Conservation (phyloP, 2,113 vertebrate genomes). For the Cnemophilus loriae region DNA sequence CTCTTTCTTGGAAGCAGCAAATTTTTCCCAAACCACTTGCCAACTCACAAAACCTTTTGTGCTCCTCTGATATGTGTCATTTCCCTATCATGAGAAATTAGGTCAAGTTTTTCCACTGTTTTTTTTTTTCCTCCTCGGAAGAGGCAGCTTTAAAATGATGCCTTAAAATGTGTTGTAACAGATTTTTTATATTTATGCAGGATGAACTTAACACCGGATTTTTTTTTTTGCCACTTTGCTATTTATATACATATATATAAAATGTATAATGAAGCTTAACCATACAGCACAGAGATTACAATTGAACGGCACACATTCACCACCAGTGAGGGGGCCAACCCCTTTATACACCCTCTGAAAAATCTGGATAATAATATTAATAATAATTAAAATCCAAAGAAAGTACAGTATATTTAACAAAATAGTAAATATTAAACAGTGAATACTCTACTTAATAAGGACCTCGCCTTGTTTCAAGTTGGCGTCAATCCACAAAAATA, state of each 20-base stretch:
- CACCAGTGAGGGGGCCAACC: conserved; percentile 82
- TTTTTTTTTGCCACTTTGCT: conserved; percentile 78
- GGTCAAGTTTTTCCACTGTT: conserved; percentile 61
- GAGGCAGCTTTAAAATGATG: conserved; percentile 73
- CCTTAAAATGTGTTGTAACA: conserved; percentile 72
- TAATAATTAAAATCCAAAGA: conserved; percentile 85
- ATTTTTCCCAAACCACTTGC: conserved; percentile 49
- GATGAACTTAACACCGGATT: conserved; percentile 75
- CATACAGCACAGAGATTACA: conserved; percentile 87
- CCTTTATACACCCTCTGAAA: conserved; percentile 81
- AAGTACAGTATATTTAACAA: conserved; percentile 94
- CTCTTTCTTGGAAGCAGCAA: neutral
- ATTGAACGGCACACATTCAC: conserved; percentile 87
- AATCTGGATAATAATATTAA: conserved; percentile 79
- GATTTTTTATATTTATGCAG: conserved; percentile 74
- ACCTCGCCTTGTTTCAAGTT: conserved; percentile 88
- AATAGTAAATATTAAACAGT: conserved; percentile 95
- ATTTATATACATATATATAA: conserved; percentile 81
- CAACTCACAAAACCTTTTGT: conserved; percentile 63
- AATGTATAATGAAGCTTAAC: conserved; percentile 84
- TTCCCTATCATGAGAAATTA: conserved; percentile 64
- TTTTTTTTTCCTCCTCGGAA: conserved; percentile 45
- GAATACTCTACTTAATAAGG: conserved; percentile 92
- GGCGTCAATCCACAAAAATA: conserved; percentile 99
- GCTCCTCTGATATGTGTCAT: conserved; percentile 66